Evolutionary conservation across 1,140 invertebrate species (phyloP).

Genomic region (Hermatobates lingyangjiaoensis): DNA sequence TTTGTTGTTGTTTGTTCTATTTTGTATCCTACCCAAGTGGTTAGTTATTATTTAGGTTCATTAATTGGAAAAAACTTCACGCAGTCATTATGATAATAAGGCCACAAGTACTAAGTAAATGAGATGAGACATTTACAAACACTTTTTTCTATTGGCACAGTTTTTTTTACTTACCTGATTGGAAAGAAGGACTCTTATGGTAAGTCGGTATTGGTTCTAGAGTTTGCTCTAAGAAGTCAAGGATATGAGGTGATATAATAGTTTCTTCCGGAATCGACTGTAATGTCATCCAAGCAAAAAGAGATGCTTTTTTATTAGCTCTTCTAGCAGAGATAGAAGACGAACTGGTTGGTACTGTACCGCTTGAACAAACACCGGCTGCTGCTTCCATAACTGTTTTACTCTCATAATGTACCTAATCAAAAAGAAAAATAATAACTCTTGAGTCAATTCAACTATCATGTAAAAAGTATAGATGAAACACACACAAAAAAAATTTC

Average conservation of each 20-base stretch:
- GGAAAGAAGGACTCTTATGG: constrained; percentile 12
- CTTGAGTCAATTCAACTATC: not conserved
- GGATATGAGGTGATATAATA: constrained; percentile 81
- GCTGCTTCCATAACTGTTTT: constrained; percentile 46
- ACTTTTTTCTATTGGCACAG: no score
- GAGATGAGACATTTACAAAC: no score
- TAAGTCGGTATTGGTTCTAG: constrained; percentile 71
- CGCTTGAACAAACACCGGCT: not conserved
- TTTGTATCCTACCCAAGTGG: no score
- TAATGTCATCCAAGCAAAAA: constrained; percentile 89
- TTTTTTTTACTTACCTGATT: constrained; percentile 1
- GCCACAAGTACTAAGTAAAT: no score
- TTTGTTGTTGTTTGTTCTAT: no score
- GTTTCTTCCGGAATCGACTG: constrained; percentile 92
- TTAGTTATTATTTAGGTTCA: no score
- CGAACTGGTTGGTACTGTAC: not conserved
- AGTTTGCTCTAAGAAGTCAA: constrained; percentile 87
- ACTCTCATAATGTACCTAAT: constrained; percentile 65
- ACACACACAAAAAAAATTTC: no score
- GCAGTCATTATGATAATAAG: no score
- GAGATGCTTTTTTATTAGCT: constrained; percentile 67
- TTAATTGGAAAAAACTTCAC: no score
- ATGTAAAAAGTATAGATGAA: no score
- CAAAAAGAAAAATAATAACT: constrained; percentile 8
- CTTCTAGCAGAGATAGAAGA: constrained; percentile 25